Conservation (phyloP, 2,888 invertebrate species). For the Gari tellinella region DNA sequence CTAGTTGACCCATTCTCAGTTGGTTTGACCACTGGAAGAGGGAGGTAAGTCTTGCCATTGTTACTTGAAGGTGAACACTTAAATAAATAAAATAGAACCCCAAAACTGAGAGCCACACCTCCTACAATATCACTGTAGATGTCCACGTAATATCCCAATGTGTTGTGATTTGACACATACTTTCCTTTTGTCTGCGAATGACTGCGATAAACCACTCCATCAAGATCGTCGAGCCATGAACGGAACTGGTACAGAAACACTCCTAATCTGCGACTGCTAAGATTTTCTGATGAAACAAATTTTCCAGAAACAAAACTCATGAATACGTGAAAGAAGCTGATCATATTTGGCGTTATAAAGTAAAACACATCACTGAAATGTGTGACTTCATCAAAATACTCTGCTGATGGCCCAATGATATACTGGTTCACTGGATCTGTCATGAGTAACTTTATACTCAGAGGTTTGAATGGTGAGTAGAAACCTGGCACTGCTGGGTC, state of each 20-base stretch:
- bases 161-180: constrained; percentile 87
- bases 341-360: constrained; percentile 92
- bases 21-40: constrained; percentile 48
- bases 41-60: constrained; percentile 36
- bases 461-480: constrained; percentile 80
- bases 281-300: constrained; percentile 89
- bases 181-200: constrained; percentile 82
- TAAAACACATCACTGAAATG: constrained; percentile 87
- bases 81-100: constrained; percentile 84
- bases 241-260: constrained; percentile 92
- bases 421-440: constrained; percentile 94
- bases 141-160: constrained; percentile 92
- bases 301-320: constrained; percentile 90
- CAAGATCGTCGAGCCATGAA: constrained; percentile 93
- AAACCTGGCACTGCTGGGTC: constrained; percentile 30
- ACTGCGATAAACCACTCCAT: constrained; percentile 93
- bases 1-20: constrained; percentile 34
- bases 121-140: constrained; percentile 93
- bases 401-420: constrained; percentile 91
- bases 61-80: constrained; percentile 50
- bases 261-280: constrained; percentile 90
- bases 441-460: constrained; percentile 93
- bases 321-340: constrained; percentile 92
- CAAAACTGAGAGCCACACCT: constrained; percentile 71
- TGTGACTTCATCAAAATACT: constrained; percentile 88